A percentile compares a stretch with the other conserved stretches of the same genome.
These are phyloP conservation scores for Drosophila subsilvestris DNA, from an alignment of 2,888 invertebrate genomes.

Conservation along the genomic window DNA sequence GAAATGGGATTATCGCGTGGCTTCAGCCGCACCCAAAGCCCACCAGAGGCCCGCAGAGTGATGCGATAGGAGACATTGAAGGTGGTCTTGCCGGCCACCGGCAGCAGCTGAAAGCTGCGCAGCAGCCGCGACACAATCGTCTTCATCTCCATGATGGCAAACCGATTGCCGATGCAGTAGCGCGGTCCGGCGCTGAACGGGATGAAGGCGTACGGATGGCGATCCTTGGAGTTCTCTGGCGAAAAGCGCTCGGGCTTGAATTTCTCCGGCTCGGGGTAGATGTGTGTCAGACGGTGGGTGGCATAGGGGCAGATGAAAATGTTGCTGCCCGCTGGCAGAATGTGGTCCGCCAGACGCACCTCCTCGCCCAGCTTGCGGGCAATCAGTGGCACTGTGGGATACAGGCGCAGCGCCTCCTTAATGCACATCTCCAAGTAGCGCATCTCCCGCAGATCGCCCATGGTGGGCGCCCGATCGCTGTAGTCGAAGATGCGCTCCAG, in stretches of 20 bases:
- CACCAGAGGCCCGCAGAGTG: conserved; percentile 86
- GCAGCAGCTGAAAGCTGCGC: conserved; percentile 84
- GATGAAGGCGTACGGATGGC: conserved; percentile 86
- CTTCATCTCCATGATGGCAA: conserved; percentile 87
- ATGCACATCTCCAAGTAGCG: conserved; percentile 89
- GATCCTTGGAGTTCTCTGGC: conserved; percentile 84
- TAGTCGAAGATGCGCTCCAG: conserved; percentile 84
- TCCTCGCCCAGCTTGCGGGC: conserved; percentile 83
- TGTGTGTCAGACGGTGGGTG: conserved; percentile 86
- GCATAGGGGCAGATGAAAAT: conserved; percentile 86
- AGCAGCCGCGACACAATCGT: conserved; percentile 85
- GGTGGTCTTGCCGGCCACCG: conserved; percentile 85
- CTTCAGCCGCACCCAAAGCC: conserved; percentile 86
- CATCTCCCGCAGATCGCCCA: conserved; percentile 87
- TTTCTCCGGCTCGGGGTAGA: conserved; percentile 86
- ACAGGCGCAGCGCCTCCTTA: conserved; percentile 87
- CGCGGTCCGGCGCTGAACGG: conserved; percentile 87
- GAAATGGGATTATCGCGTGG: conserved; percentile 58
- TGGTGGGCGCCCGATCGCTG: conserved; percentile 84
- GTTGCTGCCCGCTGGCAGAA: conserved; percentile 85
- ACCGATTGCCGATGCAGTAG: conserved; percentile 86
- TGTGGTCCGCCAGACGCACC: conserved; percentile 84
- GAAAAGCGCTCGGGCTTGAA: conserved; percentile 86
- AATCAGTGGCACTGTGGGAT: conserved; percentile 84
- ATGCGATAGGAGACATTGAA: conserved; percentile 85